Evolutionary conservation across 2,888 invertebrate species (phyloP).

Genomic region (Meiosimyza decipiens): DNA sequence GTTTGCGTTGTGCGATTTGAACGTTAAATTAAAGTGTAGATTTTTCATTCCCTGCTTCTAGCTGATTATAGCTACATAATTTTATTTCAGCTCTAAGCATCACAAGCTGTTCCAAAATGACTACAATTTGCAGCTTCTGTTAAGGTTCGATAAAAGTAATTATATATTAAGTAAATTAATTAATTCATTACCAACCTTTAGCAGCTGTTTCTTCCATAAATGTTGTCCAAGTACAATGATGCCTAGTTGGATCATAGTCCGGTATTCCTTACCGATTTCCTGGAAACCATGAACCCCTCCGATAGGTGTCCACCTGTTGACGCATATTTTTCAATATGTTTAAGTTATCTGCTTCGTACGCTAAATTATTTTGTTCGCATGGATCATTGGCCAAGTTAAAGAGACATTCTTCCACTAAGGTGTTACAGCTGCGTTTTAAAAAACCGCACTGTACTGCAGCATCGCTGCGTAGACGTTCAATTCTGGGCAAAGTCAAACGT

Average conservation of each 20-base stretch:
- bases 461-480: slow-evolving; percentile 42
- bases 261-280: slow-evolving; percentile 67
- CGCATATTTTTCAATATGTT: slow-evolving; percentile 60
- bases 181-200: slow-evolving; percentile 32
- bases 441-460: slow-evolving; percentile 49
- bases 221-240: slow-evolving; percentile 71
- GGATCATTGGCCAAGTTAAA: slow-evolving; percentile 69
- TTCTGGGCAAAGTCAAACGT: slow-evolving; percentile 43
- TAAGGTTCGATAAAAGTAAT: slow-evolving; percentile 5
- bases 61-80: too few relatives aligned
- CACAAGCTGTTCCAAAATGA: slow-evolving; percentile 49
- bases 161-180: neutral
- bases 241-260: slow-evolving; percentile 69
- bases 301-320: slow-evolving; percentile 64
- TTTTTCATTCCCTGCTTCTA: too few relatives aligned
- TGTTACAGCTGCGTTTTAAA: slow-evolving; percentile 52
- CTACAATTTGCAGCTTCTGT: slow-evolving; percentile 45
- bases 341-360: slow-evolving; percentile 31
- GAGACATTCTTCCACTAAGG: slow-evolving; percentile 66
- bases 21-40: too few relatives aligned
- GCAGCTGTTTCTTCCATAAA: slow-evolving; percentile 52
- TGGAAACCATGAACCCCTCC: slow-evolving; percentile 65
- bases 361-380: slow-evolving; percentile 67
- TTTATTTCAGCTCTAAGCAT: neutral
- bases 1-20: too few relatives aligned